Evolutionary conservation across 2,888 invertebrate genomes (phyloP), one percentile per base, ranked within the genome.

Genomic region (Clostera curtula): DNA sequence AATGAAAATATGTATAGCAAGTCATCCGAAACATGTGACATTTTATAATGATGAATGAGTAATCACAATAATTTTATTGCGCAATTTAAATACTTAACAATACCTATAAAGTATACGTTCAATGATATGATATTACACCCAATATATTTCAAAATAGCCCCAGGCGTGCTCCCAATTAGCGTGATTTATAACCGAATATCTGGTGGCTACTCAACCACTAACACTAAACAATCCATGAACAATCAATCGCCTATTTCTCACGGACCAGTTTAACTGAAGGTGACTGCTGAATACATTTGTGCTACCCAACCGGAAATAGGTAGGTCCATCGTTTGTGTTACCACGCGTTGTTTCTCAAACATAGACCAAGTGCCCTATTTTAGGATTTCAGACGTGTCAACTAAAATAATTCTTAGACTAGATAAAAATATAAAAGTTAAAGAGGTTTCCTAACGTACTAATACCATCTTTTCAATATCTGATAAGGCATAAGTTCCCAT

Each of bases 211-310:
- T 30, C 34, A 40, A 37, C 43, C 40, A 45, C 41, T 47, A 53
- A 49, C 40, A 39, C 34, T 37, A 34, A 36, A 38, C 34, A 40
- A 41, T 27, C 26, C 30, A 34, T 55, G 34, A 31, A 49, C 49
- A 54, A 56, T 54, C 53, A 56, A 60, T 65, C 54, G 53, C 53
- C 50, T 65, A 65, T 70, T 75, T 76, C 74, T 75, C 74, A 74
- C 71, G 75, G 66, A 53, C 62, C 58, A 64, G 69, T 69, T 74
- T 66, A 65, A 42, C 52, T 61, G 67, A 73, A 73, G 70, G 73
- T 72, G 63, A 72, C 65, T 65, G 56, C 59, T 71, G 64, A 71
- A 72, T 74, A 61, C 60, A 59, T 67, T 69, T 69, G 67, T 71
- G 61, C 56, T 54, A 53, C 57, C 48, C 52, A 49, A 57, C 62